Evolutionary conservation across 2,797 vertebrate species (phyloP).

Genomic region (Calcarius lapponicus): DNA sequence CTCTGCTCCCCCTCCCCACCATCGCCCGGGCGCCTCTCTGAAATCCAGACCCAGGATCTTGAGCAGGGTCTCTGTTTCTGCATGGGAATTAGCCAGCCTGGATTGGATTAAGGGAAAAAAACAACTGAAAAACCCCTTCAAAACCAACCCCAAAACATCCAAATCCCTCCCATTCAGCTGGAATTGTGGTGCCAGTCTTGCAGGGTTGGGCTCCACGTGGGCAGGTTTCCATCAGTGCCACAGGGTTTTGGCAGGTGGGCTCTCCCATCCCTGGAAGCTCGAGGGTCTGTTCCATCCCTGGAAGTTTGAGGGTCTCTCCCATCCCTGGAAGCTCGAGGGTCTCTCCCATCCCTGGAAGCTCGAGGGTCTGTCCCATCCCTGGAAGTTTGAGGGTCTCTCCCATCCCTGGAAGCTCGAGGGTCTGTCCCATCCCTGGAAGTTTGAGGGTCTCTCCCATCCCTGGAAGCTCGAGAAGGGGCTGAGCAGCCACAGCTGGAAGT

Average conservation of each 20-base stretch:
- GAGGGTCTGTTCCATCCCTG: too few relatives aligned
- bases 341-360: too few relatives aligned
- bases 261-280: too few relatives aligned
- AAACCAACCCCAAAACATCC: fast-evolving
- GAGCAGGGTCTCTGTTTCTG: neutral
- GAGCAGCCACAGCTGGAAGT: too few relatives aligned
- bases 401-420: too few relatives aligned
- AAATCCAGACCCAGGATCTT: neutral
- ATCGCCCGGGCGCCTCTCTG: fast-evolving
- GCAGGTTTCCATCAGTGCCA: neutral
- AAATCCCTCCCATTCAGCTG: fast-evolving
- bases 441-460: too few relatives aligned
- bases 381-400: too few relatives aligned
- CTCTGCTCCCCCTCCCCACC: neutral
- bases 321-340: too few relatives aligned
- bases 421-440: too few relatives aligned
- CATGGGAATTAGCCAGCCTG: neutral
- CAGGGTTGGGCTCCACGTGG: neutral
- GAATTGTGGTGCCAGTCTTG: neutral
- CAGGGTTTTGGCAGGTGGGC: neutral
- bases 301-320: too few relatives aligned
- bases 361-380: too few relatives aligned
- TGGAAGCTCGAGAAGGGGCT: too few relatives aligned
- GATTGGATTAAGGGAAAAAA: neutral
- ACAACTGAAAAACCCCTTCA: fast-evolving